A percentile compares a stretch with the other conserved stretches of the same genome.
These are phyloP conservation scores for Lophius piscatorius DNA, from an alignment of 2,113 vertebrate genomes.

Conservation along the genomic window DNA sequence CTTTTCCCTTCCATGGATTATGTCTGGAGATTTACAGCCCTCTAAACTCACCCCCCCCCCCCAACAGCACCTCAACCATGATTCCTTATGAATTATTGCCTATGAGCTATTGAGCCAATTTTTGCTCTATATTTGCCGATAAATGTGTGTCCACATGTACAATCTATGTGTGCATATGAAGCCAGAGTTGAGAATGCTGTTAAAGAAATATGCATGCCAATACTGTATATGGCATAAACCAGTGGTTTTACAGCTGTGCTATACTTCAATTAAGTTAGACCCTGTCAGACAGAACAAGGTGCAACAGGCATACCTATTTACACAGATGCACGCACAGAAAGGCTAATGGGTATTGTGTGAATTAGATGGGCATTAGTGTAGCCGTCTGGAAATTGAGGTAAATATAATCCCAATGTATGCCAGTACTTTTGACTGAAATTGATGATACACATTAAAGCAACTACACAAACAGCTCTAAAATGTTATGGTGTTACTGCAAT, in stretches of 20 bases:
- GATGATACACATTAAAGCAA: conserved; percentile 57
- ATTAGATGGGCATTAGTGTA: conserved; percentile 59
- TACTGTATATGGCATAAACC: conserved; percentile 68
- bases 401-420: conserved; percentile 63
- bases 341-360: conserved; percentile 64
- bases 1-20: conserved; percentile 71
- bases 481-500: conserved; percentile 35
- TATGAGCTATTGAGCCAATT: conserved; percentile 64
- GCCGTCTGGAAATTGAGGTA: conserved; percentile 53
- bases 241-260: conserved; percentile 75
- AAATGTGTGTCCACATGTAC: conserved; percentile 37
- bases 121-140: conserved; percentile 21
- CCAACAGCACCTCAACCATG: conserved; percentile 14
- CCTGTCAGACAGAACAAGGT: conserved; percentile 63
- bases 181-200: conserved; percentile 48
- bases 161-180: conserved; percentile 43
- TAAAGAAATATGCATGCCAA: conserved; percentile 48
- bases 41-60: neutral
- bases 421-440: conserved; percentile 62
- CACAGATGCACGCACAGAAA: conserved; percentile 24
- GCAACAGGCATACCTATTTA: conserved; percentile 44
- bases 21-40: conserved; percentile 63
- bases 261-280: conserved; percentile 74
- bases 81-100: conserved; percentile 50
- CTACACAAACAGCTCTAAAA: conserved; percentile 32